A percentile compares a stretch with the other conserved stretches of the same genome.
Conservation (phyloP, 30 jellyfish, hydroid and myxozoan genomes). For the Chironex yamaguchii region DNA sequence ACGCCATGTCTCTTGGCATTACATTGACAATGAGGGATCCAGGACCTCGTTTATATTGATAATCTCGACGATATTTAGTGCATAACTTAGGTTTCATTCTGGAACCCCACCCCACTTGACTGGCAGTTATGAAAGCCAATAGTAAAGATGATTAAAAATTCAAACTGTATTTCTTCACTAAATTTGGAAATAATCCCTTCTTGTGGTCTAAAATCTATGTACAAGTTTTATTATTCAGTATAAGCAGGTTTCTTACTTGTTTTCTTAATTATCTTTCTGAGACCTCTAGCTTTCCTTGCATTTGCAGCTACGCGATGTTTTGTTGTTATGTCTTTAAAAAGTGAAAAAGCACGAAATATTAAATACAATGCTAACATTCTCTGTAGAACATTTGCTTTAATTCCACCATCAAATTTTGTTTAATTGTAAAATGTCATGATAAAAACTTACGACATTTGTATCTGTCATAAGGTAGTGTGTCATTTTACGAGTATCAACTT, state of each 20-base stretch:
- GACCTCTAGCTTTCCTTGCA: not conserved
- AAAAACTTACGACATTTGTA: not conserved
- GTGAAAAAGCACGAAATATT: conserved; percentile 3
- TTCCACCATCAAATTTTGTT: not conserved
- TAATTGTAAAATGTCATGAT: not conserved
- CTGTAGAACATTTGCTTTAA: not conserved
- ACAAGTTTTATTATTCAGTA: not conserved
- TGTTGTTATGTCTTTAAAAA: not conserved
- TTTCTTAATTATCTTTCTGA: conserved; percentile 1
- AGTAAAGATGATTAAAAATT: too few species aligned
- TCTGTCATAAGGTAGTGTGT: conserved; percentile 8
- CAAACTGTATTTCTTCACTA: too few species aligned
- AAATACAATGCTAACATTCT: not conserved
- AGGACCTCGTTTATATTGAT: conserved; percentile 1
- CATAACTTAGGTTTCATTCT: too few species aligned
- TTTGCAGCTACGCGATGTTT: not conserved
- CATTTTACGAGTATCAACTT: conserved; percentile 1
- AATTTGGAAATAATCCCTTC: too few species aligned
- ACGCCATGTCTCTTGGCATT: conserved; percentile 46
- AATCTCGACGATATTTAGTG: too few species aligned
- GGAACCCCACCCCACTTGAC: too few species aligned
- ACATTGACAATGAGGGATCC: conserved; percentile 17
- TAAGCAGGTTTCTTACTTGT: conserved; percentile 4
- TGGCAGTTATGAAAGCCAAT: too few species aligned
- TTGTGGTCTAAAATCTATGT: too few species aligned